These are phyloP conservation scores for Saccostrea echinata DNA, from an alignment of 1,140 invertebrate species.

Conservation along the genomic window DNA sequence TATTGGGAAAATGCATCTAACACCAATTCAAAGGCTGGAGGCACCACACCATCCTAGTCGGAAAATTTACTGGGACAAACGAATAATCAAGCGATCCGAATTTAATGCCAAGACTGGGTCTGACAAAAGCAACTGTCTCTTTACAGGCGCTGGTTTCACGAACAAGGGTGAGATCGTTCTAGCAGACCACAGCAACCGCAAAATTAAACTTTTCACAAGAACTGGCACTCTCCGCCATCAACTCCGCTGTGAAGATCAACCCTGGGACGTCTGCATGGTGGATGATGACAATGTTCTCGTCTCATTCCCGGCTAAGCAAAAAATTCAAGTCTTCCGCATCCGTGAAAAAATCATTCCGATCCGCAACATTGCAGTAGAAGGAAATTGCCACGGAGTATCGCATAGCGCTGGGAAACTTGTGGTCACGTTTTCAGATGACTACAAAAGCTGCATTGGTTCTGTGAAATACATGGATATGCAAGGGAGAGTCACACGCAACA, in stretches of 20 bases:
- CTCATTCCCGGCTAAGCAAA: neutral
- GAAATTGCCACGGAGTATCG: constrained; percentile 2
- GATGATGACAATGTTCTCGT: neutral
- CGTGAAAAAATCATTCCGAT: constrained; percentile 1
- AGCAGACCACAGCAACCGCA: neutral
- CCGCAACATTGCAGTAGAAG: constrained; percentile 3
- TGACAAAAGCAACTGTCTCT: neutral
- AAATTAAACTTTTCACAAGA: neutral
- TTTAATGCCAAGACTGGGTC: neutral
- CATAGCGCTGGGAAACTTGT: neutral
- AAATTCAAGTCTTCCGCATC: neutral
- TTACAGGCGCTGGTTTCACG: neutral
- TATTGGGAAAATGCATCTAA: neutral
- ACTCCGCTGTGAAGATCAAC: neutral
- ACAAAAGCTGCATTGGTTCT: constrained; percentile 4
- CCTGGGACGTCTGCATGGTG: neutral
- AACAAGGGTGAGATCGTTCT: neutral
- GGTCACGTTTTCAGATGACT: neutral
- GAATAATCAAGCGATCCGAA: neutral
- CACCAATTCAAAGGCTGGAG: neutral
- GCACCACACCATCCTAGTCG: neutral
- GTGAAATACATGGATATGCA: constrained; percentile 8
- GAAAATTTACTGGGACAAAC: constrained; percentile 1
- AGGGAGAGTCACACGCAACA: neutral
- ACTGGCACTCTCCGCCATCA: neutral